Base-by-base conservation (phyloP, 1,140 invertebrate genomes). In the Neuroterus valhalla region DNA sequence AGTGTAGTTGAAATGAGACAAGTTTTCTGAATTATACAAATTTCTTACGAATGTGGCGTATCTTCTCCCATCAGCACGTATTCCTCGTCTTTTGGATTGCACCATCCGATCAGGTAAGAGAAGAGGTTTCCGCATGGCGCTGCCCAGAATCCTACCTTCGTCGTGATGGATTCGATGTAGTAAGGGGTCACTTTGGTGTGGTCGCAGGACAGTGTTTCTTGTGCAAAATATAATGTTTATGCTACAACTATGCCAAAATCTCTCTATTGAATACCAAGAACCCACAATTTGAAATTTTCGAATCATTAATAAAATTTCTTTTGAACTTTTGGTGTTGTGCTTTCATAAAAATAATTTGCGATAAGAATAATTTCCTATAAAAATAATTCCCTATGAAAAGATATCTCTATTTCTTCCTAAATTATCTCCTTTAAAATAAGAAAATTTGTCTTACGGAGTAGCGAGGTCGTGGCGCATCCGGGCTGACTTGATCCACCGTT, bases 401-500 rank as follows among this genome's bases (percentile, higher is more conserved):
- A n/a, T n/a, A n/a, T n/a, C n/a, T n/a, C 50, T 55, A 68, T 48
- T 43, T 62, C 66, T 66, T 66, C 12, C 6, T 66, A 21, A 42
- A 12, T 19, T 8, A 68, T 19, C 12, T 8, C 2, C 19, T 12
- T 23, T 48, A 55, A 43, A 68, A 11, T 1, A 67, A 55, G 43
- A 14, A 45, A 68, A 66, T 43, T 48, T 74, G 31, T 91, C 93
- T 94, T 92, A 96, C 95, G 93, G 81, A 96, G 95, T 50, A 96
- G 90, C 2, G 94, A 95, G 68, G 94, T 91, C 50, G 94, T 94
- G 0, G 94, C 93, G 83, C 96, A 97, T 66, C 96, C 96, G 2
- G 96, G 96, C 81, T 97, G 96, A 80, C 94, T 94, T 48, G 94
- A 95, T 43, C 96, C 96, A 11, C 96, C 96, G 84, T 97, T 97